These are phyloP conservation scores for Cristatella mucedo DNA, from an alignment of 2,888 invertebrate species.

Conservation along the genomic window DNA sequence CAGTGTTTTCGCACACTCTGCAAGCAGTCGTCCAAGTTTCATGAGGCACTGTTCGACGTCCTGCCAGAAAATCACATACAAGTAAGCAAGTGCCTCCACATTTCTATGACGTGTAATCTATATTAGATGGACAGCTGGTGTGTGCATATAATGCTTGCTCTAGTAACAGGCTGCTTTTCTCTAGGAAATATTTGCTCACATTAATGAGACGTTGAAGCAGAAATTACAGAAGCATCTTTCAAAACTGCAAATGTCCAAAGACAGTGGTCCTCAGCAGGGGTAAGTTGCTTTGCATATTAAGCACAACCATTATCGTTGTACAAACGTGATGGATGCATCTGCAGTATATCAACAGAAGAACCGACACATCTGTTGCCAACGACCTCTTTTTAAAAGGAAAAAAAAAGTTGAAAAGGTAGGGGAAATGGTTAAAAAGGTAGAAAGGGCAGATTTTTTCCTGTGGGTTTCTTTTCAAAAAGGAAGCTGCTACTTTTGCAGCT, in stretches of 20 bases:
- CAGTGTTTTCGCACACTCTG: slow-evolving; percentile 44
- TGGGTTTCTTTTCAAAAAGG: too few species aligned
- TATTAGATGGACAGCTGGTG: neutral
- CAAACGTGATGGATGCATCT: too few species aligned
- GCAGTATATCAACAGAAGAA: too few species aligned
- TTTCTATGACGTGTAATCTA: neutral
- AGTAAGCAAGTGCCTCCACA: slow-evolving; percentile 19
- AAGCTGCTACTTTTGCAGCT: too few species aligned
- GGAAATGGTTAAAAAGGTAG: too few species aligned
- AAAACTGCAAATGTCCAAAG: slow-evolving; percentile 73
- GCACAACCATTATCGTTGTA: too few species aligned
- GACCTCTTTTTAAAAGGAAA: too few species aligned
- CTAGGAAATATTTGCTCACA: slow-evolving; percentile 18
- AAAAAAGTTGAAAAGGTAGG: too few species aligned
- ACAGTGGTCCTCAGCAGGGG: slow-evolving; percentile 93
- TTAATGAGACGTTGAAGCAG: slow-evolving; percentile 52
- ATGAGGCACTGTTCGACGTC: slow-evolving; percentile 73
- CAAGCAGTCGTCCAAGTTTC: slow-evolving; percentile 67
- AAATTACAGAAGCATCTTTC: slow-evolving; percentile 65
- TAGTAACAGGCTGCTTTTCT: neutral
- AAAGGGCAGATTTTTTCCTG: too few species aligned
- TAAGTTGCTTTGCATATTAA: slow-evolving; percentile 27
- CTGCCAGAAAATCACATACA: slow-evolving; percentile 51
- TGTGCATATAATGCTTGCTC: neutral
- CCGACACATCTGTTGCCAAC: too few species aligned